phyloP scores from a whole-genome alignment of 2,113 vertebrate genomes.

The Mola mola region DNA sequence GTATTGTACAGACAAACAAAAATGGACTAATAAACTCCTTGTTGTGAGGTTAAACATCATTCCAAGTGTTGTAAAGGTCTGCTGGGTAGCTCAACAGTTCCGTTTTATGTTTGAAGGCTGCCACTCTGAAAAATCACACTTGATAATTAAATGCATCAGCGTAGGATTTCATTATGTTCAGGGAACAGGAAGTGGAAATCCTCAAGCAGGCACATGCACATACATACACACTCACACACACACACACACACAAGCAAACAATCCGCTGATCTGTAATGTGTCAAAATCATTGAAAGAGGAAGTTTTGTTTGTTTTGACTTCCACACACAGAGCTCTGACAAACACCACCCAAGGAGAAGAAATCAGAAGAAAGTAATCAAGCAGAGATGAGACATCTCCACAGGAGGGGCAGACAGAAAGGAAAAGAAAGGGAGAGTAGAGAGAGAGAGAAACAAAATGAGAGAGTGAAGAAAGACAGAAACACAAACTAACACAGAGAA shows the following conservation, averaged over 20 bases:
- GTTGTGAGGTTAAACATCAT: too few relatives aligned
- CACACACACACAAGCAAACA: slow-evolving; percentile 35
- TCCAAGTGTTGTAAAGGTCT: too few relatives aligned
- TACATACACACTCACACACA: background rate
- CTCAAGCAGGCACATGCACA: too few relatives aligned
- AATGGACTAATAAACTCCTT: too few relatives aligned
- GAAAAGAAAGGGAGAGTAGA: slow-evolving; percentile 1
- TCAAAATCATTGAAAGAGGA: slow-evolving; percentile 52
- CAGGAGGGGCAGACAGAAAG: slow-evolving; percentile 52
- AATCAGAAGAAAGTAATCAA: slow-evolving; percentile 74
- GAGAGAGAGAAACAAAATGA: slow-evolving; percentile 21
- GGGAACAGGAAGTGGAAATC: too few relatives aligned
- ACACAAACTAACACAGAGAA: slow-evolving; percentile 21
- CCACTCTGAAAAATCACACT: slow-evolving; percentile 8
- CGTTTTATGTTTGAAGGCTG: too few relatives aligned
- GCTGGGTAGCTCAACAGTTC: too few relatives aligned
- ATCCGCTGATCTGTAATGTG: slow-evolving; percentile 49
- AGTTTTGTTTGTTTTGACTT: slow-evolving; percentile 56
- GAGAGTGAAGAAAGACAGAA: slow-evolving; percentile 11
- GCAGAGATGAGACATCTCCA: slow-evolving; percentile 55
- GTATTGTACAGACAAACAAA: too few relatives aligned
- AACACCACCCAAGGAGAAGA: slow-evolving; percentile 61
- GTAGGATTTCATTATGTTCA: too few relatives aligned
- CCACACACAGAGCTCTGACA: slow-evolving; percentile 42
- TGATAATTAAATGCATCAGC: slow-evolving; percentile 29